Percentiles rank a stretch among this genome's conserved stretches.
Evolutionary conservation across 2,797 vertebrate genomes (phyloP).

Genomic region (Brotula barbata): DNA sequence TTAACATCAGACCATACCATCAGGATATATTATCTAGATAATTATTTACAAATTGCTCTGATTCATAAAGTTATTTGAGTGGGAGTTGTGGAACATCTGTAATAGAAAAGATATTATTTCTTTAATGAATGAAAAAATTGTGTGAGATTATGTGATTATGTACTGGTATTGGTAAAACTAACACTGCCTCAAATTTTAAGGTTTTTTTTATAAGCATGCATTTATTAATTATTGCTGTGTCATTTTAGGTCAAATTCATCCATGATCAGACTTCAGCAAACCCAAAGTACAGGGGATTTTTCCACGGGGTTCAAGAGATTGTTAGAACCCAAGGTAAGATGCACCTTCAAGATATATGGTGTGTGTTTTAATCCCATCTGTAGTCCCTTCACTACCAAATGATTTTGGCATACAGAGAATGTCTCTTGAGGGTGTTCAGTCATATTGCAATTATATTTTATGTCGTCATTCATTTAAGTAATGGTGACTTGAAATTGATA

Average conservation of each 20-base stretch:
- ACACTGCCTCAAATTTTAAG: neutral
- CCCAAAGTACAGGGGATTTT: slow-evolving; percentile 93
- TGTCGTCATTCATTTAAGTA: neutral
- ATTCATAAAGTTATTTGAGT: too few species aligned
- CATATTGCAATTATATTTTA: too few species aligned
- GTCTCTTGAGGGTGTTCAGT: neutral
- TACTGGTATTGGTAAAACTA: too few species aligned
- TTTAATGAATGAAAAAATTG: too few species aligned
- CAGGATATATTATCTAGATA: too few species aligned
- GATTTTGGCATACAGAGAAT: neutral
- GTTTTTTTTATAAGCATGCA: neutral
- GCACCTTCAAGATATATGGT: too few species aligned
- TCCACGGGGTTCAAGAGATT: slow-evolving; percentile 93
- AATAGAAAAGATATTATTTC: too few species aligned
- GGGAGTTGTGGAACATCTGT: too few species aligned
- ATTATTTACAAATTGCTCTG: too few species aligned
- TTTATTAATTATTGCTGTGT: neutral
- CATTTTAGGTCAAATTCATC: slow-evolving; percentile 93
- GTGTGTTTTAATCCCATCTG: slow-evolving; percentile 40
- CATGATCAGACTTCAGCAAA: slow-evolving; percentile 92
- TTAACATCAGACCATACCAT: too few species aligned
- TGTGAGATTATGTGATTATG: too few species aligned
- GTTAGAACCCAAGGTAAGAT: slow-evolving; percentile 87
- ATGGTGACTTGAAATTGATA: too few species aligned
- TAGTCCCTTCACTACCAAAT: neutral